phyloP scores from a whole-genome alignment of 2,797 vertebrate species.

The Coregonus sp. region DNA sequence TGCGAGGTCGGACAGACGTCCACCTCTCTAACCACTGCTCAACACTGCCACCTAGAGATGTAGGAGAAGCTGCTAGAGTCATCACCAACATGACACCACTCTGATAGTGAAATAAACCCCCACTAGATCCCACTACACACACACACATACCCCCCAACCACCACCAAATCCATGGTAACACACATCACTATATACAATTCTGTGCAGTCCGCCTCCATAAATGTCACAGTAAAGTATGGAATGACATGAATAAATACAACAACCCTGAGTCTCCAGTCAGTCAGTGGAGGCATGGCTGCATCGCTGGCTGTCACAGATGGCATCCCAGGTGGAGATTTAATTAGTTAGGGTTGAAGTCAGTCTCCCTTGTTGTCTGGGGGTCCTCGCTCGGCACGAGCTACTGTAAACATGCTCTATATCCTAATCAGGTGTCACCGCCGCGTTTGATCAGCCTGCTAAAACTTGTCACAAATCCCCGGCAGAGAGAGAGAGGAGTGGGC shows the following conservation, averaged over 20 bases:
- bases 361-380: conserved; percentile 85
- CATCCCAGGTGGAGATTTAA: conserved; percentile 93
- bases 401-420: conserved; percentile 90
- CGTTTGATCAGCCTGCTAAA: conserved; percentile 92
- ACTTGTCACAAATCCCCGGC: conserved; percentile 92
- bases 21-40: conserved; percentile 11
- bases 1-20: neutral
- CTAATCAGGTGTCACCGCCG: conserved; percentile 92
- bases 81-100: conserved; percentile 13
- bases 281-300: conserved; percentile 23
- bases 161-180: conserved; percentile 33
- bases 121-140: conserved; percentile 18
- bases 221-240: conserved; percentile 69
- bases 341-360: conserved; percentile 84
- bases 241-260: conserved; percentile 79
- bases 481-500: conserved; percentile 79
- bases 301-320: conserved; percentile 84
- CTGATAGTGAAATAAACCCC: conserved; percentile 7
- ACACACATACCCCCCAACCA: conserved; percentile 7
- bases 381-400: conserved; percentile 82
- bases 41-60: conserved; percentile 32
- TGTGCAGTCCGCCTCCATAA: conserved; percentile 66
- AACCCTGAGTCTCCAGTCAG: neutral
- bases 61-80: conserved; percentile 17
- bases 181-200: conserved; percentile 34